A percentile compares a stretch with the other conserved stretches of the same genome.
Evolutionary conservation across 2,888 invertebrate genomes (phyloP).

Genomic region (Colletes collaris): DNA sequence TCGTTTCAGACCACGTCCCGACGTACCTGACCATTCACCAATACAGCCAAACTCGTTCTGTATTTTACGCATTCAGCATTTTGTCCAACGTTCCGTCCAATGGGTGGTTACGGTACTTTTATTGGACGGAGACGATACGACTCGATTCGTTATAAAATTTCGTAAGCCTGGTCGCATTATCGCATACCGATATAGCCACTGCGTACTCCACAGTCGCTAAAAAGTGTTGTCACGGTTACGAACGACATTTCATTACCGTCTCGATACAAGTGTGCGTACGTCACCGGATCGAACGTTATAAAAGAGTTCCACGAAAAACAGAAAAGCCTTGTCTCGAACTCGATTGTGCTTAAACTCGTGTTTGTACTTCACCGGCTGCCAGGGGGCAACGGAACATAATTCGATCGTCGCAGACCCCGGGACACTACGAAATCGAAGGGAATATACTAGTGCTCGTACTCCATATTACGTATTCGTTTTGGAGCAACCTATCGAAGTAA

Average conservation of each 20-base stretch:
- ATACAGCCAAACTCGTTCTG: not conserved
- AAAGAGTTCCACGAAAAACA: not conserved
- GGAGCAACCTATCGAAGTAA: too few relatives aligned
- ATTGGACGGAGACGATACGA: too few relatives aligned
- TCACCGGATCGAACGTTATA: not conserved
- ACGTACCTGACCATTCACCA: slow-evolving; percentile 1
- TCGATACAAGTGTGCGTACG: not conserved
- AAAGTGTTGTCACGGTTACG: not conserved
- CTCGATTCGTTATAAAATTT: slow-evolving; percentile 1
- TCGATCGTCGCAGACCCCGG: not conserved
- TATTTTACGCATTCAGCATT: not conserved
- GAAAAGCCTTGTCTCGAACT: not conserved
- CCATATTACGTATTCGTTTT: too few relatives aligned
- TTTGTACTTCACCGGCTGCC: not conserved
- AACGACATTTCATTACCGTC: slow-evolving; percentile 21
- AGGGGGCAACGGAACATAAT: not conserved
- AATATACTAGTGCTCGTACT: not conserved
- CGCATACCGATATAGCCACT: too few relatives aligned
- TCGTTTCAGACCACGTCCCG: not conserved
- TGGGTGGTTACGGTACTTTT: too few relatives aligned
- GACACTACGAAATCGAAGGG: not conserved
- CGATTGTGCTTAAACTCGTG: slow-evolving; percentile 1
- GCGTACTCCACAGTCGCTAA: slow-evolving; percentile 2
- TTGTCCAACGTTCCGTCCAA: too few relatives aligned
- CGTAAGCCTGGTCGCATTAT: slow-evolving; percentile 1